phyloP scores from a whole-genome alignment of 1,140 invertebrate species.

The Zaprionus africanus region DNA sequence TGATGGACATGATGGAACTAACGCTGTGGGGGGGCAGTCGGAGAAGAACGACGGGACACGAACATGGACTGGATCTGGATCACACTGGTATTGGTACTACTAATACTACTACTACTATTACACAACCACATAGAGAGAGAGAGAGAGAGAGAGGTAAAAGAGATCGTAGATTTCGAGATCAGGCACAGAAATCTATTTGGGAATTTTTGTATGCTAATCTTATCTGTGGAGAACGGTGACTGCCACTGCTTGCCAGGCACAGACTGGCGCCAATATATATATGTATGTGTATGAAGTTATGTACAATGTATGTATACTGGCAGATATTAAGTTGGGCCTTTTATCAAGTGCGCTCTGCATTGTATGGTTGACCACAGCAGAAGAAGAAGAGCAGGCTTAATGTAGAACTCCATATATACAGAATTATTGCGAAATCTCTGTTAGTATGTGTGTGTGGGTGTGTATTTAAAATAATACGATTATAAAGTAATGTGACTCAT shows the following conservation, averaged over 20 bases:
- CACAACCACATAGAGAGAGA: neutral
- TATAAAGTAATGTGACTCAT: neutral
- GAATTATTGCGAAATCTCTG: neutral
- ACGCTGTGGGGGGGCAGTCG: neutral
- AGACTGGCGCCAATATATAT: constrained; percentile 6
- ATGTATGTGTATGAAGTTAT: neutral
- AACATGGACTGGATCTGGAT: constrained; percentile 19
- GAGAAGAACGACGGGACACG: neutral
- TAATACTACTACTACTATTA: constrained; percentile 3
- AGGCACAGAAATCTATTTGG: constrained; percentile 8
- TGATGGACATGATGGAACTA: constrained; percentile 5
- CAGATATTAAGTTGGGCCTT: neutral
- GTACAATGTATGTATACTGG: neutral
- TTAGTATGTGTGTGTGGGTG: neutral
- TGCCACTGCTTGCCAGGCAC: neutral
- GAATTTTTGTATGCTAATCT: constrained; percentile 45
- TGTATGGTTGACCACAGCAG: neutral
- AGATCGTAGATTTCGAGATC: neutral
- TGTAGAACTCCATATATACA: neutral
- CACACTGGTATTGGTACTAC: constrained; percentile 14
- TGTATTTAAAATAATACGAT: constrained; percentile 1
- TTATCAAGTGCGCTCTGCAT: neutral
- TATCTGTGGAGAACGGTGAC: constrained; percentile 30
- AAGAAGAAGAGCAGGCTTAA: no score
- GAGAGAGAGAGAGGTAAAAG: neutral